Evolutionary conservation across 2,797 vertebrate genomes (phyloP).

Genomic region (Oreochromis grahami): DNA sequence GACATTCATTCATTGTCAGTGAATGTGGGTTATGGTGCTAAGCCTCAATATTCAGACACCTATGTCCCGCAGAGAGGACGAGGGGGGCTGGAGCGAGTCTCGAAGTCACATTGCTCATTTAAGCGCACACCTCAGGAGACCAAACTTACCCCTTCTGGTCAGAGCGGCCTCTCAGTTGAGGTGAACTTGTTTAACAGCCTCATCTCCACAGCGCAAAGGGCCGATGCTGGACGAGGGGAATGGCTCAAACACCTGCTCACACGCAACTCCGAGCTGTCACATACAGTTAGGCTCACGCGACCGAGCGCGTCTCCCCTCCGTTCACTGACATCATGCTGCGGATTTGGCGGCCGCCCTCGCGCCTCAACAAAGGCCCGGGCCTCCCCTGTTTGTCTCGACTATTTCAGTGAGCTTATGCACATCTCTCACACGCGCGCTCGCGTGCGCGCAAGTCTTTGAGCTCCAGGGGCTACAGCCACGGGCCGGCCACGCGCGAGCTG

Average conservation of each 20-base stretch:
- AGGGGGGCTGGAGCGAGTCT: background rate
- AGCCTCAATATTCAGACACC: background rate
- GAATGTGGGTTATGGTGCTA: background rate
- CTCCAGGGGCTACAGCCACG: constrained; percentile 60
- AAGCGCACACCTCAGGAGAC: constrained; percentile 14
- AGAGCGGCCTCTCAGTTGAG: constrained; percentile 25
- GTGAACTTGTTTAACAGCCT: constrained; percentile 38
- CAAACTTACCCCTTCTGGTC: constrained; percentile 31
- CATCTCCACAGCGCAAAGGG: constrained; percentile 15
- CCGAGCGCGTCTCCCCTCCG: constrained; percentile 56
- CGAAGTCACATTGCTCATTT: background rate
- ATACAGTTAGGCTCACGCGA: constrained; percentile 64
- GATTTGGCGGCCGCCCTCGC: constrained; percentile 46
- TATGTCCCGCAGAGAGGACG: background rate
- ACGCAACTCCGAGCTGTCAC: constrained; percentile 73
- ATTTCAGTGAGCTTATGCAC: constrained; percentile 24
- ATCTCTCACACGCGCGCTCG: constrained; percentile 13
- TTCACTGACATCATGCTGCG: constrained; percentile 32
- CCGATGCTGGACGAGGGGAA: constrained; percentile 30
- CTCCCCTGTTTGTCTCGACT: constrained; percentile 39
- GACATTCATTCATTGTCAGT: background rate
- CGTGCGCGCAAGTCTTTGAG: background rate
- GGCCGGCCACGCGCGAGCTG: constrained; percentile 75
- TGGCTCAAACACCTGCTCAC: constrained; percentile 72
- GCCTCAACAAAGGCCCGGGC: constrained; percentile 52